A percentile compares a stretch with the other conserved stretches of the same genome.
Conservation (phyloP, 1,140 invertebrate genomes). For the Dreissena polymorpha region DNA sequence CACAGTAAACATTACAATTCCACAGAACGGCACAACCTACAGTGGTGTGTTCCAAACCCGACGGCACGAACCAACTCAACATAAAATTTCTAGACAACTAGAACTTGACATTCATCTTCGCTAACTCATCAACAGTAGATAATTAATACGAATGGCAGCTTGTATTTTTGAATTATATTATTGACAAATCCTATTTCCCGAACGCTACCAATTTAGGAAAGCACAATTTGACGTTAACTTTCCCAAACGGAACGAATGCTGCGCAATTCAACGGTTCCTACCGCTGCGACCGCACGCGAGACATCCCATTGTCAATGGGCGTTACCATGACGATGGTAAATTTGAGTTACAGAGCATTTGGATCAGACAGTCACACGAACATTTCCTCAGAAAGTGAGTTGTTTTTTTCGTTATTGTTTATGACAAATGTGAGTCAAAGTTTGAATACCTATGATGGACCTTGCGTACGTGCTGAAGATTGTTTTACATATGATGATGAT, state of each 20-base stretch:
- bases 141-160: neutral
- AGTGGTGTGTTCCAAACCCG: no score
- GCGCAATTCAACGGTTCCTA: neutral
- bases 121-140: neutral
- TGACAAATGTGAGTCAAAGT: no score
- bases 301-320: neutral
- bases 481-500: no score
- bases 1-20: no score
- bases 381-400: neutral
- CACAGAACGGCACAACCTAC: no score
- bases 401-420: no score
- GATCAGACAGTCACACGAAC: neutral
- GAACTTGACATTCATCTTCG: neutral
- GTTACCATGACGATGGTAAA: slow-evolving; percentile 1
- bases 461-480: no score
- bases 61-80: neutral
- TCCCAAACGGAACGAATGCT: slow-evolving; percentile 10
- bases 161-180: neutral
- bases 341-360: slow-evolving; percentile 23
- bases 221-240: neutral
- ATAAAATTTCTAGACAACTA: neutral
- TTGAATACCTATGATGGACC: no score
- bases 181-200: neutral
- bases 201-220: neutral
- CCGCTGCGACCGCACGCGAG: slow-evolving; percentile 4